Evolutionary conservation across 2,797 vertebrate species (phyloP).

Genomic region (Microchirus variegatus): DNA sequence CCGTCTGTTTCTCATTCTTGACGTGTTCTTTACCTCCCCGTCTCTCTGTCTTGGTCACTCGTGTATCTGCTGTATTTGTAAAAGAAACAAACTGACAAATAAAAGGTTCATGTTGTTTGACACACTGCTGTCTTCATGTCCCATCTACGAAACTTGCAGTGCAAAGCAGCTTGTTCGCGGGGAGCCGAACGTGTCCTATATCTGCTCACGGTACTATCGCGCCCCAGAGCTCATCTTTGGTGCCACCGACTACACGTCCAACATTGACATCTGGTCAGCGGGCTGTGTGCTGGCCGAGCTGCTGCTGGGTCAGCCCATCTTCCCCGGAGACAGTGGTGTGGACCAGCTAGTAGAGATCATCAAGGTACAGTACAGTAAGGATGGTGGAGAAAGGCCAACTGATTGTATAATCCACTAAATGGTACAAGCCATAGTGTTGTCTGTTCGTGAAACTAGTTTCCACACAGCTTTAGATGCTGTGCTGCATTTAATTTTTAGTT

Average conservation of each 20-base stretch:
- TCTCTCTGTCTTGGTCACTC: slow-evolving; percentile 1
- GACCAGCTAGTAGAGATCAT: slow-evolving; percentile 97
- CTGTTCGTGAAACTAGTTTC: too few species aligned
- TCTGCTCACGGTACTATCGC: slow-evolving; percentile 96
- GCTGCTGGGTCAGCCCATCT: slow-evolving; percentile 93
- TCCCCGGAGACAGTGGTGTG: slow-evolving; percentile 93
- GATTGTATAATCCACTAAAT: not conserved
- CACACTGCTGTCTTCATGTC: slow-evolving; percentile 15
- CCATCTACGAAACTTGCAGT: slow-evolving; percentile 63
- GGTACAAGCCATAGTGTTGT: not conserved
- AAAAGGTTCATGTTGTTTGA: not conserved
- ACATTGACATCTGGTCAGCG: slow-evolving; percentile 97
- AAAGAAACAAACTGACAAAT: slow-evolving; percentile 11
- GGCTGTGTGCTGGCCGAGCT: slow-evolving; percentile 94
- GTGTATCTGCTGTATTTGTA: slow-evolving; percentile 12
- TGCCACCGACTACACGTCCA: slow-evolving; percentile 95
- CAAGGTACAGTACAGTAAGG: slow-evolving; percentile 85
- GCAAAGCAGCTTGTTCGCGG: slow-evolving; percentile 93
- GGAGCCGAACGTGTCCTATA: slow-evolving; percentile 95
- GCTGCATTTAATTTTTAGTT: too few species aligned
- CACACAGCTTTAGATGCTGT: too few species aligned
- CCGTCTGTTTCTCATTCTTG: slow-evolving; percentile 19
- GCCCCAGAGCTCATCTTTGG: slow-evolving; percentile 96
- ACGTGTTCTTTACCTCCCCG: not conserved
- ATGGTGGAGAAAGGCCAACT: slow-evolving; percentile 3